Evolutionary conservation across 2,797 vertebrate species (phyloP).

Genomic region (Acridotheres tristis): DNA sequence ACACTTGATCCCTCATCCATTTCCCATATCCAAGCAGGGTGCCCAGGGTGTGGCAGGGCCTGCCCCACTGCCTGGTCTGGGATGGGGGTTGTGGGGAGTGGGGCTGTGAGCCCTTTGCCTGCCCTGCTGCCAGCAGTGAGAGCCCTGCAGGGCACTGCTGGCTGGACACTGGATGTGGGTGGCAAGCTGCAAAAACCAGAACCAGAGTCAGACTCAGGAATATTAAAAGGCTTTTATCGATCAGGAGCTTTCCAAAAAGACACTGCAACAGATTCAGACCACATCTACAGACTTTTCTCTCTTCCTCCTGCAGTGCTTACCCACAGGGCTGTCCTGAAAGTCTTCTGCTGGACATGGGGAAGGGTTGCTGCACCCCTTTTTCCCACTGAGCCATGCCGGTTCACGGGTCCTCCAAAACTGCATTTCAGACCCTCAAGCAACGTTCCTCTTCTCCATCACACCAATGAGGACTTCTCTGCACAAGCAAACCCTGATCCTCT

Average conservation of each 20-base stretch:
- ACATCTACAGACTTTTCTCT: neutral
- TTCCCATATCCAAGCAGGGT: rapidly evolving
- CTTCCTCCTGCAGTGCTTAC: neutral
- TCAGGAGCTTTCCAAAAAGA: neutral
- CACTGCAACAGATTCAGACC: neutral
- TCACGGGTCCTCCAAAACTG: neutral
- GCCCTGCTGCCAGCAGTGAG: neutral
- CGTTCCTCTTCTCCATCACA: neutral
- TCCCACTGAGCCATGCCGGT: neutral
- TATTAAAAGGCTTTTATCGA: neutral
- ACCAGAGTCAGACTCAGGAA: neutral
- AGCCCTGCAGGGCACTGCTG: rapidly evolving
- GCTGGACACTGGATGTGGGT: neutral
- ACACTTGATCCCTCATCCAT: neutral
- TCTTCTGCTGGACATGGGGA: neutral
- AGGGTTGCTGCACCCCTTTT: neutral
- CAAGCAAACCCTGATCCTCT: neutral
- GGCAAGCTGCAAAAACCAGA: neutral
- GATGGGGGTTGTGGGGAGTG: neutral
- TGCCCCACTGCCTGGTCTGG: neutral
- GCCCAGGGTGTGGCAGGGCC: neutral
- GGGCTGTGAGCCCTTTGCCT: neutral
- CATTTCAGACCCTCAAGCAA: neutral
- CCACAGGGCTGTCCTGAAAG: neutral
- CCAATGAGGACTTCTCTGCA: neutral